Base-by-base conservation (phyloP, 2,797 vertebrate genomes). In the Poeciliopsis turneri region DNA sequence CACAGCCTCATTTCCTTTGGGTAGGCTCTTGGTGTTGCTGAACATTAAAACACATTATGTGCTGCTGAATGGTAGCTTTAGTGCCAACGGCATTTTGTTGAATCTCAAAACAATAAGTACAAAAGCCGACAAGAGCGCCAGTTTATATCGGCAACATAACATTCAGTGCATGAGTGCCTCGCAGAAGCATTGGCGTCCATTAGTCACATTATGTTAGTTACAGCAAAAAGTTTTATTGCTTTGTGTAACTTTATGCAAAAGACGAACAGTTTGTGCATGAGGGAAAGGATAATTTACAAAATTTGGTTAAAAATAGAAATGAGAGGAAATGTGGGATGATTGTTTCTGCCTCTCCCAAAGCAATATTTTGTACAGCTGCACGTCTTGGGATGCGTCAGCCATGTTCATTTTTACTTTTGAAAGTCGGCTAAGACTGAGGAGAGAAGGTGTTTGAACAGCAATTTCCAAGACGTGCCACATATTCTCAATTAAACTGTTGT, bases 41-140 rank as follows among this genome's bases (percentile, higher is more conserved):
- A 71, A 47, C 69, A 72, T 30, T 72, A 33, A 33, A 51, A 59
- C 76, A 81, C 75, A 75, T 73, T 72, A 72, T 70, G 9, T 45
- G n/a, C 47, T 68, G 55, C 71, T 82, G 78, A 80, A 59, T 73
- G 1, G 43, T 25, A 39, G 66, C 39, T 71, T 59, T 78, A 84
- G 72, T 73, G 36, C 49, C 73, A 33, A n/a, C 20, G 59, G 36
- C 57, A 74, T 70, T 79, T 66, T 75, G 78, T 39, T 78, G 71
- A 83, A 53, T 77, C 15, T 57, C 53, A 77, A 72, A 88, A 83
- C 73, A 87, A 83, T 33, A 30, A 69, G 59, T 23, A 81, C 75
- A 84, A 82, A 81, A 73, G 75, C 75, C 71, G 71, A 41, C 73
- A 46, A 51, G 41, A 23, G 8, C 13, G 47, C 36, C 69, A 53